phyloP scores from a whole-genome alignment of 2,888 invertebrate species.

The Gastracanthus pulcherrimus region DNA sequence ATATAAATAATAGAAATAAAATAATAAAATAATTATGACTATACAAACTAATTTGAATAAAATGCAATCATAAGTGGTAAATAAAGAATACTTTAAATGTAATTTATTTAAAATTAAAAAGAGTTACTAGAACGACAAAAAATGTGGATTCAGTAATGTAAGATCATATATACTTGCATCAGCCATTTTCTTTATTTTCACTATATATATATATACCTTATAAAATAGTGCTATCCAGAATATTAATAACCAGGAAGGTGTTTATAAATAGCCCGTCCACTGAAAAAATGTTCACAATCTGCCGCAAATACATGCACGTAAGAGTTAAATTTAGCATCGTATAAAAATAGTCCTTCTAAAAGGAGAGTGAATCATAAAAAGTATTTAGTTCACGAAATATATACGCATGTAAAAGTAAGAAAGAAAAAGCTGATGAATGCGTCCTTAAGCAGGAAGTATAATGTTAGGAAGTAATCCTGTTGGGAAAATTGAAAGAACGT shows the following conservation, averaged over 20 bases:
- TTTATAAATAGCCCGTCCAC: constrained; percentile 41
- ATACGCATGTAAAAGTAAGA: not conserved
- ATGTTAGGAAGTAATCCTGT: not conserved
- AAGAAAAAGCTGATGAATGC: not conserved
- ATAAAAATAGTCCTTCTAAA: constrained; percentile 44
- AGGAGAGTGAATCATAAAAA: not conserved
- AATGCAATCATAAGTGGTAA: too few relatives aligned
- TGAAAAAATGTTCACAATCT: constrained; percentile 39
- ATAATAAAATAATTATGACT: too few relatives aligned
- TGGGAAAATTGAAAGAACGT: not conserved
- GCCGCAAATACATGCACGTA: constrained; percentile 39
- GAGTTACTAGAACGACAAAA: too few relatives aligned
- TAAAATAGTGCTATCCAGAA: not conserved
- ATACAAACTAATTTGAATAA: too few relatives aligned
- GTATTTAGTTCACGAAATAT: not conserved
- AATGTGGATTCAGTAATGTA: too few relatives aligned
- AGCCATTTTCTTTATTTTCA: not conserved
- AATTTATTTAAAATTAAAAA: too few relatives aligned
- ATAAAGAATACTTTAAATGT: too few relatives aligned
- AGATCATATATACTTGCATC: too few relatives aligned
- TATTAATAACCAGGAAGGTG: constrained; percentile 35
- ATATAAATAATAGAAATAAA: too few relatives aligned
- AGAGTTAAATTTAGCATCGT: constrained; percentile 49
- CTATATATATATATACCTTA: constrained; percentile 36
- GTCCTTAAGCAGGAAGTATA: not conserved